A percentile compares a stretch with the other conserved stretches of the same genome.
Conservation (phyloP, 2,113 vertebrate species). For the Notothenia rossii region DNA sequence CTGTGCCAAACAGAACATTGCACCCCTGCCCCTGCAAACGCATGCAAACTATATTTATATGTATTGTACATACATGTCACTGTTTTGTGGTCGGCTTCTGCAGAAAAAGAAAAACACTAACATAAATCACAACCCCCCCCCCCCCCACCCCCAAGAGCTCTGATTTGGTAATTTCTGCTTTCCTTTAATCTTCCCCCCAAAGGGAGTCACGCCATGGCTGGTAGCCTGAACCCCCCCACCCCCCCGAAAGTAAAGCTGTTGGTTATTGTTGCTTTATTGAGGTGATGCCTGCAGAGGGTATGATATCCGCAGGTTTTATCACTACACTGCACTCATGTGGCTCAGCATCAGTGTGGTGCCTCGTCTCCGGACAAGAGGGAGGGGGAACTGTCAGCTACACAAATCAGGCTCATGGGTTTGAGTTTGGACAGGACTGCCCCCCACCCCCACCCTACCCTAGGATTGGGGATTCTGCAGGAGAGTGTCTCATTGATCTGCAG, state of each 20-base stretch:
- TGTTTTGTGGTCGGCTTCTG: slow-evolving; percentile 83
- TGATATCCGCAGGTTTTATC: slow-evolving; percentile 76
- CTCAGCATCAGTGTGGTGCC: slow-evolving; percentile 36
- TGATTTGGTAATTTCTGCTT: slow-evolving; percentile 75
- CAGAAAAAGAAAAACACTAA: slow-evolving; percentile 71
- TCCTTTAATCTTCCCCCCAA: slow-evolving; percentile 85
- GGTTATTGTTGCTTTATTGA: slow-evolving; percentile 85
- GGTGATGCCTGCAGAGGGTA: slow-evolving; percentile 79
- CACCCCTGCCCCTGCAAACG: slow-evolving; percentile 77
- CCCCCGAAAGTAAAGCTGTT: slow-evolving; percentile 68
- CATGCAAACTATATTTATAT: slow-evolving; percentile 87
- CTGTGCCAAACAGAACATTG: slow-evolving; percentile 65
- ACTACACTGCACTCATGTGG: slow-evolving; percentile 75
- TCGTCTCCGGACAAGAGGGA: slow-evolving; percentile 29
- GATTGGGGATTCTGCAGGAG: slow-evolving; percentile 16
- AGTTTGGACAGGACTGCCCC: slow-evolving; percentile 43
- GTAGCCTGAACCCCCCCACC: slow-evolving; percentile 88
- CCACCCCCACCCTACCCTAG: not conserved
- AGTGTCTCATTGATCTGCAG: slow-evolving; percentile 43
- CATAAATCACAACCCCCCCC: slow-evolving; percentile 22
- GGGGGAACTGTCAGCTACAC: slow-evolving; percentile 42
- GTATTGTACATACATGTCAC: slow-evolving; percentile 81
- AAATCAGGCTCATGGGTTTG: slow-evolving; percentile 44
- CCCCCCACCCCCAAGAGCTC: slow-evolving; percentile 49
- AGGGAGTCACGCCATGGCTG: slow-evolving; percentile 99